Evolutionary conservation across 1,140 invertebrate species (phyloP).

Genomic region (Lepidostoma basale): DNA sequence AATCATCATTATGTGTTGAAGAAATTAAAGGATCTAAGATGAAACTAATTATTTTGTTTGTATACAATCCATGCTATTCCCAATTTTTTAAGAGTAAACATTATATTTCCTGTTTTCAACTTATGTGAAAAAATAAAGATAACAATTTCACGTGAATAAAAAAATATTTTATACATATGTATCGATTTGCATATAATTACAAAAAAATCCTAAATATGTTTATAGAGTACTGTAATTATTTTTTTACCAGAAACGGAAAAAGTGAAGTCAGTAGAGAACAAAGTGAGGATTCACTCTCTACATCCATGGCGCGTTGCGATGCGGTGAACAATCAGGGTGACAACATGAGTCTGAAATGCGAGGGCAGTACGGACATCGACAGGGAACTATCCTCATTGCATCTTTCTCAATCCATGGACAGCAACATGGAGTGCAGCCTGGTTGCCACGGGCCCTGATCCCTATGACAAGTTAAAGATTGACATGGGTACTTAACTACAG

Average conservation of each 20-base stretch:
- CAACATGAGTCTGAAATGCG: constrained; percentile 47
- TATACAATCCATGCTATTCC: too few relatives aligned
- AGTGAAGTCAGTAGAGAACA: constrained; percentile 7
- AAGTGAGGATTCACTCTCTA: constrained; percentile 56
- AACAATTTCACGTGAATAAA: too few relatives aligned
- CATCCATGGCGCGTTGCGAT: constrained; percentile 34
- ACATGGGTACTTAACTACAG: constrained; percentile 50
- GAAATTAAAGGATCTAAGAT: too few relatives aligned
- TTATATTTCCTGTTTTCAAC: too few relatives aligned
- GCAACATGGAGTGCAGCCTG: constrained; percentile 48
- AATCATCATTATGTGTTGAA: too few relatives aligned
- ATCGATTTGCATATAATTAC: too few relatives aligned
- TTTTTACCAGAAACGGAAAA: neutral
- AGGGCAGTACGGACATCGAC: constrained; percentile 48
- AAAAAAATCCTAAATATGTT: too few relatives aligned
- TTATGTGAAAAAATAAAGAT: too few relatives aligned
- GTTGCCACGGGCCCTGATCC: constrained; percentile 60
- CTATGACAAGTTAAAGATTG: constrained; percentile 62
- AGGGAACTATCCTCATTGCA: constrained; percentile 53
- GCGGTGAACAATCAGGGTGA: constrained; percentile 41
- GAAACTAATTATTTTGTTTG: too few relatives aligned
- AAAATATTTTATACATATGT: too few relatives aligned
- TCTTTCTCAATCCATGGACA: constrained; percentile 57
- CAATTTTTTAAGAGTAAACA: too few relatives aligned
- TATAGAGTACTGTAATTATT: neutral